Percentiles rank a stretch among this genome's conserved stretches.
Evolutionary conservation across 2,888 invertebrate genomes (phyloP).

Genomic region (Latheticus oryzae): DNA sequence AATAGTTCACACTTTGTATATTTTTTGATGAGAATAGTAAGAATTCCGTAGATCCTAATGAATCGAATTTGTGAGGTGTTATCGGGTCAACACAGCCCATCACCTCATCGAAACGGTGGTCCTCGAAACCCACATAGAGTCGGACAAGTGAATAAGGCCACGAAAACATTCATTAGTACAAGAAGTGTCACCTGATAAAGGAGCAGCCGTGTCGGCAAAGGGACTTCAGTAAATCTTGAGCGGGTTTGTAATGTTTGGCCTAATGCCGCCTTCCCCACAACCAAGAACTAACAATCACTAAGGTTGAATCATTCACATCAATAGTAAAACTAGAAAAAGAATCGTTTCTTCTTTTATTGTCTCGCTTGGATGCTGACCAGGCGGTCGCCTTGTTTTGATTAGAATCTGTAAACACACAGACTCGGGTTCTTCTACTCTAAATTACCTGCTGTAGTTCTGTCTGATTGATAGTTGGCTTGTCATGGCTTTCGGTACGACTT

Average conservation of each 20-base stretch:
- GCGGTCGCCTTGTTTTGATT: constrained; percentile 62
- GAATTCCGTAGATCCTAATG: constrained; percentile 24
- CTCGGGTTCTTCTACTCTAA: constrained; percentile 60
- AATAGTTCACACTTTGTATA: too few relatives aligned
- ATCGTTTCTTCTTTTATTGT: too few relatives aligned
- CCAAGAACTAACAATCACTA: too few relatives aligned
- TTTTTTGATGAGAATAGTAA: too few relatives aligned
- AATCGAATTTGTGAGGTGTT: constrained; percentile 26
- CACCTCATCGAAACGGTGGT: constrained; percentile 37
- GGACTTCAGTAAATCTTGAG: constrained; percentile 61
- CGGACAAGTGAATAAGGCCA: constrained; percentile 56
- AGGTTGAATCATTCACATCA: too few relatives aligned
- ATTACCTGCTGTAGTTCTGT: constrained; percentile 57
- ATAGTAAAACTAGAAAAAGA: too few relatives aligned
- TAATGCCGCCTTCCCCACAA: constrained; percentile 46
- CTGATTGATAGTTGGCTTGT: constrained; percentile 43
- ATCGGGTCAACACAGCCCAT: constrained; percentile 11
- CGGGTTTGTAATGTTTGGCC: constrained; percentile 59
- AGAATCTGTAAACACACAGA: constrained; percentile 61
- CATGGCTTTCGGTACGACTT: constrained; percentile 4
- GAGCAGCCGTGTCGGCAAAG: constrained; percentile 62
- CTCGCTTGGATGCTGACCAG: constrained; percentile 52
- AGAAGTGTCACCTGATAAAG: constrained; percentile 64
- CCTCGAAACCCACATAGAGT: constrained; percentile 48
- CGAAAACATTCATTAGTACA: constrained; percentile 64